Percentiles rank a stretch among this genome's conserved stretches.
Evolutionary conservation across 2,888 invertebrate species (phyloP).

Genomic region (Mechanitis mazaeus): DNA sequence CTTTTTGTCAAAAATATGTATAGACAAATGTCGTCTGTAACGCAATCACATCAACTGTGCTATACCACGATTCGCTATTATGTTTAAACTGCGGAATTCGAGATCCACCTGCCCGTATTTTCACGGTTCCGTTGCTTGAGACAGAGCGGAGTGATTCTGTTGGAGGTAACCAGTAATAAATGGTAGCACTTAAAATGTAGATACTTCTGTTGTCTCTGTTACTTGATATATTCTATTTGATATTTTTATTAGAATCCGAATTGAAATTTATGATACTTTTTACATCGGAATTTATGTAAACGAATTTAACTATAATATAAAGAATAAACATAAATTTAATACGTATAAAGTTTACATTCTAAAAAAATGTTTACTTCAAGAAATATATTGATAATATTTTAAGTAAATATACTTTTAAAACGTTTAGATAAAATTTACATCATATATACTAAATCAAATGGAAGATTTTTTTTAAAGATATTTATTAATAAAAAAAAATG

Average conservation of each 20-base stretch:
- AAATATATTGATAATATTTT: no score
- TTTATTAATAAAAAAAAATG: no score
- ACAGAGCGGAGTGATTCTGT: constrained; percentile 41
- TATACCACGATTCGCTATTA: constrained; percentile 37
- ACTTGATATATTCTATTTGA: background rate
- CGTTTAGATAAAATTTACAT: no score
- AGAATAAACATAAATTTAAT: no score
- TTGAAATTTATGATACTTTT: background rate
- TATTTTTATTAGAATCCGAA: background rate
- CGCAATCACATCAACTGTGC: constrained; percentile 13
- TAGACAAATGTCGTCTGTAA: background rate
- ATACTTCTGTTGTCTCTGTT: constrained; percentile 12
- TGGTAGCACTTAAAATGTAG: constrained; percentile 22
- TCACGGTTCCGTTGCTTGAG: constrained; percentile 40
- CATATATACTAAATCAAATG: no score
- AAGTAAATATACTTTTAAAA: no score
- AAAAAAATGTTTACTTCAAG: no score
- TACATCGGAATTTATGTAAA: background rate
- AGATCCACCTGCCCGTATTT: constrained; percentile 57
- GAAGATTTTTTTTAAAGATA: no score
- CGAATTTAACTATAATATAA: no score
- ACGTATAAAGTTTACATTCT: no score
- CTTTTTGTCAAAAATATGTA: background rate
- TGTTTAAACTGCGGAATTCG: constrained; percentile 50
- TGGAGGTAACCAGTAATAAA: constrained; percentile 25